These are phyloP conservation scores for Drosophila nasuta DNA, from an alignment of 1,140 invertebrate genomes.

Conservation along the genomic window DNA sequence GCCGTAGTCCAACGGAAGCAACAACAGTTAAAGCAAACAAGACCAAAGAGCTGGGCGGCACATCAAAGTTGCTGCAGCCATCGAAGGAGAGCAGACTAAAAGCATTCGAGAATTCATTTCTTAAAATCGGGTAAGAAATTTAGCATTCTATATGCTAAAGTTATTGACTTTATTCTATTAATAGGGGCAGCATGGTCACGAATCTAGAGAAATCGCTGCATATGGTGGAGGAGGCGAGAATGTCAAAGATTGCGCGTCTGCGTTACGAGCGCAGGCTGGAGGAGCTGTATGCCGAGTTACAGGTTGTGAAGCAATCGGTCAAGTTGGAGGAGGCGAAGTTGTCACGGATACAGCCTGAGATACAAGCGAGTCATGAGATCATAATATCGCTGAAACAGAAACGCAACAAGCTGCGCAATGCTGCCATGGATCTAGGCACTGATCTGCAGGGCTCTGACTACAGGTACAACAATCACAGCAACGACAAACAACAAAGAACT, in stretches of 20 bases:
- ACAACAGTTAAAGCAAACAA: not conserved
- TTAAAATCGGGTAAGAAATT: slow-evolving; percentile 67
- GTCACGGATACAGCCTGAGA: slow-evolving; percentile 69
- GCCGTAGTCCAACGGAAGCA: not conserved
- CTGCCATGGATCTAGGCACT: slow-evolving; percentile 72
- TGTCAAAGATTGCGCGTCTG: slow-evolving; percentile 64
- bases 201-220: slow-evolving; percentile 72
- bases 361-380: slow-evolving; percentile 72
- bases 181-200: slow-evolving; percentile 62
- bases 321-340: slow-evolving; percentile 70
- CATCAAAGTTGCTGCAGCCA: slow-evolving; percentile 17
- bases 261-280: slow-evolving; percentile 61
- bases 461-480: slow-evolving; percentile 70
- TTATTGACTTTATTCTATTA: not conserved
- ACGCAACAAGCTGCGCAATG: slow-evolving; percentile 66
- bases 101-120: slow-evolving; percentile 71
- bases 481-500: slow-evolving; percentile 52
- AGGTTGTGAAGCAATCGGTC: slow-evolving; percentile 53
- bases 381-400: slow-evolving; percentile 74
- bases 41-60: slow-evolving; percentile 13
- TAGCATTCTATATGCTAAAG: not conserved
- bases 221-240: slow-evolving; percentile 70
- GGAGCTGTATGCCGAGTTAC: slow-evolving; percentile 70
- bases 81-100: slow-evolving; percentile 59
- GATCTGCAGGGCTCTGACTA: slow-evolving; percentile 71